phyloP scores from a whole-genome alignment of 2,113 vertebrate genomes.

The Myrmecobius fasciatus region DNA sequence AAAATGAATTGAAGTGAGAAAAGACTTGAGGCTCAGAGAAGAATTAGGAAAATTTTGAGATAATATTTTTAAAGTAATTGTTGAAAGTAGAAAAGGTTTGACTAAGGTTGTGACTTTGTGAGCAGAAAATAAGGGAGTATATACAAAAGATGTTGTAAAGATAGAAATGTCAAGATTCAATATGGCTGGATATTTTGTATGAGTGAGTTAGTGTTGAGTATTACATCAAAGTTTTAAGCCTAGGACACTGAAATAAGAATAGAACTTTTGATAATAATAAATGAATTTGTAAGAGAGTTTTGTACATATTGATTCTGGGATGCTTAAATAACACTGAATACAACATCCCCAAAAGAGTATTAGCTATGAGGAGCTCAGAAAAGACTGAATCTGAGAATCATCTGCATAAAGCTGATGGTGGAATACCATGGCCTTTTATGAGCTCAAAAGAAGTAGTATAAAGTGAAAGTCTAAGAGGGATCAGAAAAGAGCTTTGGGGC shows the following conservation, averaged over 20 bases:
- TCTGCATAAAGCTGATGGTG: background rate
- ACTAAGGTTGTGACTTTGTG: background rate
- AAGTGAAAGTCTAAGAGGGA: background rate
- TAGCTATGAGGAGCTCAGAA: background rate
- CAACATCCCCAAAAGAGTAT: background rate
- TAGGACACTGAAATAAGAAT: no score
- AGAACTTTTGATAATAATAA: no score
- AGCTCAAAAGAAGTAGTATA: background rate
- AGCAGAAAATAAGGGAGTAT: background rate
- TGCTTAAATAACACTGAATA: no score
- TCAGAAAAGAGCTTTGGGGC: background rate
- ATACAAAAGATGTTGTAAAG: background rate
- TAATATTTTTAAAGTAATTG: background rate
- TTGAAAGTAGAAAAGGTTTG: background rate
- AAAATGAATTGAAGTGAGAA: background rate
- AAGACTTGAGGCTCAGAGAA: no score
- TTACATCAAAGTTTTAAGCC: no score
- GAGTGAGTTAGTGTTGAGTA: background rate
- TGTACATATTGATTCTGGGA: no score
- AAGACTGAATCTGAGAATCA: background rate
- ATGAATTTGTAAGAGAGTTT: no score
- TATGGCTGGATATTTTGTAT: background rate
- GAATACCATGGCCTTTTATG: background rate
- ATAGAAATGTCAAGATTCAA: background rate
- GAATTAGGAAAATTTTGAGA: background rate